These are phyloP conservation scores for Aptenodytes patagonicus DNA, from an alignment of 2,113 vertebrate genomes.

Conservation along the genomic window DNA sequence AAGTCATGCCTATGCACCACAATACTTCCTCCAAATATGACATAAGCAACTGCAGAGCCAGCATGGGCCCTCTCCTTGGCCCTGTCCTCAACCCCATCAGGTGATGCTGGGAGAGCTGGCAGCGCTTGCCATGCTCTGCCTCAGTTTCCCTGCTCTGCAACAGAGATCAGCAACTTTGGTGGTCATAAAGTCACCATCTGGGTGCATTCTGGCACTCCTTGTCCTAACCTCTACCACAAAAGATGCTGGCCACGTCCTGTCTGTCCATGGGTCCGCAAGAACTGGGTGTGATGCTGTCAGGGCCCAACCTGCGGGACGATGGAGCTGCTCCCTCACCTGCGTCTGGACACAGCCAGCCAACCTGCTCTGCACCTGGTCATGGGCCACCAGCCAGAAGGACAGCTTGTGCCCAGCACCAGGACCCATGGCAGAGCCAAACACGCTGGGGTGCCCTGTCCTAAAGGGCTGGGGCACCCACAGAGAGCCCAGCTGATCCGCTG, in stretches of 20 bases:
- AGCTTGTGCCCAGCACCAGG: neutral
- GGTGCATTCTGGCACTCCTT: neutral
- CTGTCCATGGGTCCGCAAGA: neutral
- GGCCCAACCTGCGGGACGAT: accelerated
- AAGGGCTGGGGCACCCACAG: neutral
- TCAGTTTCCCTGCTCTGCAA: neutral
- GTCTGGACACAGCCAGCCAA: neutral
- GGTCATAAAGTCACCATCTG: neutral
- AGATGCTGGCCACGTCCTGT: neutral
- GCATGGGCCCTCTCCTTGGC: accelerated
- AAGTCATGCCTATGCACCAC: neutral
- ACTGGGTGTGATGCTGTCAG: neutral
- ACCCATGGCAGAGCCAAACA: neutral
- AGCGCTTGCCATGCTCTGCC: neutral
- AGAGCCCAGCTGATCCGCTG: neutral
- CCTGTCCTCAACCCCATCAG: neutral
- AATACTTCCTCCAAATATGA: neutral
- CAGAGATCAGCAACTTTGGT: neutral
- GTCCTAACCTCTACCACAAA: neutral
- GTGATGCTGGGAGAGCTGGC: accelerated
- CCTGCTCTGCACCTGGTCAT: neutral
- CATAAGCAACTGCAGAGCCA: neutral
- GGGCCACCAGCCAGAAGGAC: neutral
- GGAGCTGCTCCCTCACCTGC: neutral
- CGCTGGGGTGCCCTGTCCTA: neutral